These are phyloP conservation scores for Crypturellus tataupa DNA, from an alignment of 2,797 vertebrate genomes.

Conservation along the genomic window DNA sequence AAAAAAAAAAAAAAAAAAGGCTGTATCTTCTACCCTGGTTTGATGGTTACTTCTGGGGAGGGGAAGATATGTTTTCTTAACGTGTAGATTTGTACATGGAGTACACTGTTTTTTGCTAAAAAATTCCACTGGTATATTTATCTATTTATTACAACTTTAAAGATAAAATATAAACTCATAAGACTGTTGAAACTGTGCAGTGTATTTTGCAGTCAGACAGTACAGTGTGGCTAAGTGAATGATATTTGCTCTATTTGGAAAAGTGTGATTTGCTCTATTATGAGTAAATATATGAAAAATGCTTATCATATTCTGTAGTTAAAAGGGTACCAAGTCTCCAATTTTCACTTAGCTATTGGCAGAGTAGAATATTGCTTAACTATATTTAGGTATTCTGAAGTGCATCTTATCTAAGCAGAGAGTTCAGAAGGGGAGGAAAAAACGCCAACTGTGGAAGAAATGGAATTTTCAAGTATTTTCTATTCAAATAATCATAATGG, in stretches of 20 bases:
- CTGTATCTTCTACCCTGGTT: background rate
- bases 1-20: too few relatives aligned
- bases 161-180: background rate
- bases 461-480: background rate
- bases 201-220: background rate
- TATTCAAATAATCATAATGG: background rate
- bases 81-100: background rate
- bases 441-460: background rate
- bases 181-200: background rate
- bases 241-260: background rate
- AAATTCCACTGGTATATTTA: background rate
- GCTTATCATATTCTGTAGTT: background rate
- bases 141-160: background rate
- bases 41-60: background rate
- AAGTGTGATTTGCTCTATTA: background rate
- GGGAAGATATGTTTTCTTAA: background rate
- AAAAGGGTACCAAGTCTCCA: background rate
- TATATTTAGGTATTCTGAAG: background rate
- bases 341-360: background rate
- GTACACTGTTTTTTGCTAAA: background rate
- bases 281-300: background rate
- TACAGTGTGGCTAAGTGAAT: background rate
- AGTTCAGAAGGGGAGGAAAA: background rate
- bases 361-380: background rate
- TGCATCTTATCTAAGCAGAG: background rate